A percentile compares a stretch with the other conserved stretches of the same genome.
Conservation (phyloP, 2,888 invertebrate genomes). For the Cremastinae sp. region DNA sequence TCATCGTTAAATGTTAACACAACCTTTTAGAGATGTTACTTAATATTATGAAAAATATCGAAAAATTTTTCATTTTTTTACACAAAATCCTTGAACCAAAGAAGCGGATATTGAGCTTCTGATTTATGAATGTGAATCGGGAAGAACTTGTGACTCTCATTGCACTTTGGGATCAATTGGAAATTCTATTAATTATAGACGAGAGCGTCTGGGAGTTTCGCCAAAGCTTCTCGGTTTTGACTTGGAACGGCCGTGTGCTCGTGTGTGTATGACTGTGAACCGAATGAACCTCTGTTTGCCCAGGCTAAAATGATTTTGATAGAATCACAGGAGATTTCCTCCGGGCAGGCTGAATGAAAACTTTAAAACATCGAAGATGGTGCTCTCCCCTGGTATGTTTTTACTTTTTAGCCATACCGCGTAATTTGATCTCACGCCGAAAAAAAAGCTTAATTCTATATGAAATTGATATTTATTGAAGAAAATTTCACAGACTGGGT, state of each 20-base stretch:
- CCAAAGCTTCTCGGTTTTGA: neutral
- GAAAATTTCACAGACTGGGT: too few relatives aligned
- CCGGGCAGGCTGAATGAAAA: conserved; percentile 16
- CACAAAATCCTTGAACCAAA: too few relatives aligned
- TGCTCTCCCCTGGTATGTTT: neutral
- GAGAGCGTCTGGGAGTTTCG: neutral
- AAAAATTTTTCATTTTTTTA: neutral
- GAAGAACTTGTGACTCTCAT: conserved; percentile 25
- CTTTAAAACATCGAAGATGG: conserved; percentile 1
- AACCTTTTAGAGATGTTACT: too few relatives aligned
- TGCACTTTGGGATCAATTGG: conserved; percentile 4
- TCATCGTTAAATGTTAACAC: too few relatives aligned
- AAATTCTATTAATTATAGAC: conserved; percentile 45
- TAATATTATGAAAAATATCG: too few relatives aligned
- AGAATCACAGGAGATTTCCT: conserved; percentile 26
- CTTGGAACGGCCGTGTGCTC: neutral
- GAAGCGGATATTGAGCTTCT: too few relatives aligned
- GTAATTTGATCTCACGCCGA: too few relatives aligned
- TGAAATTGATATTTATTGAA: too few relatives aligned
- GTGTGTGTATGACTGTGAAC: neutral
- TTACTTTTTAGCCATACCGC: neutral
- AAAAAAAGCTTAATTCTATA: too few relatives aligned
- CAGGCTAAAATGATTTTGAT: conserved; percentile 35
- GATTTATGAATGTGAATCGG: too few relatives aligned
- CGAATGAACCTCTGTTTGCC: conserved; percentile 31